phyloP scores from a whole-genome alignment of 2,797 vertebrate genomes.

The Echiichthys vipera region DNA sequence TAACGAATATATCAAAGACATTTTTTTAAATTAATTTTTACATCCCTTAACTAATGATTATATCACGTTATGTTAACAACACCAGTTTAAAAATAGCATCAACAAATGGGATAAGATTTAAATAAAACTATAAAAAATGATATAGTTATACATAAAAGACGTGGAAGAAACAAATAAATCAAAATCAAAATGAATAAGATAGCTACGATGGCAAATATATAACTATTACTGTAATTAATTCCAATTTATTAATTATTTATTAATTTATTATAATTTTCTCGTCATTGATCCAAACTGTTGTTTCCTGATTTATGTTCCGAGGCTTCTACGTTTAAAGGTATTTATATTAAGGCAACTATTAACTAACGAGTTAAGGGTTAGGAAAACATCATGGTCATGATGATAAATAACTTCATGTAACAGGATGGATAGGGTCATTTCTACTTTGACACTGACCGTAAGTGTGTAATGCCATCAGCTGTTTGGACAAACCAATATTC shows the following conservation, averaged over 20 bases:
- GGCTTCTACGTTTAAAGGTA: not conserved
- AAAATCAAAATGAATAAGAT: not conserved
- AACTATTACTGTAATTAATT: not conserved
- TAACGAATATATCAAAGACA: not conserved
- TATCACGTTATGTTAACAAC: not conserved
- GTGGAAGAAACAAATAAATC: not conserved
- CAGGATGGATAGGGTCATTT: not conserved
- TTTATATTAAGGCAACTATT: not conserved
- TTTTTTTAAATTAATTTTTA: fast-evolving
- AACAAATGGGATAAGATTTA: not conserved
- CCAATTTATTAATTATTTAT: too few relatives aligned
- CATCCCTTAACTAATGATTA: not conserved
- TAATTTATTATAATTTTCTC: too few relatives aligned
- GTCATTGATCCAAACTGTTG: not conserved
- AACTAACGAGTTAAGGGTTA: not conserved
- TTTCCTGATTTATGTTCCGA: not conserved
- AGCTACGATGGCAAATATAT: not conserved
- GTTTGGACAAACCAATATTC: not conserved
- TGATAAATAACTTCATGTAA: not conserved
- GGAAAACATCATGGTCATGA: not conserved
- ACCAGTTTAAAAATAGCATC: not conserved
- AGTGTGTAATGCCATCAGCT: not conserved
- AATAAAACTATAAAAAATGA: not conserved
- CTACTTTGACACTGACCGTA: not conserved
- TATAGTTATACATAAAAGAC: not conserved